Evolutionary conservation across 2,113 vertebrate species (phyloP).

Genomic region (Forbesichthys papilliferus): DNA sequence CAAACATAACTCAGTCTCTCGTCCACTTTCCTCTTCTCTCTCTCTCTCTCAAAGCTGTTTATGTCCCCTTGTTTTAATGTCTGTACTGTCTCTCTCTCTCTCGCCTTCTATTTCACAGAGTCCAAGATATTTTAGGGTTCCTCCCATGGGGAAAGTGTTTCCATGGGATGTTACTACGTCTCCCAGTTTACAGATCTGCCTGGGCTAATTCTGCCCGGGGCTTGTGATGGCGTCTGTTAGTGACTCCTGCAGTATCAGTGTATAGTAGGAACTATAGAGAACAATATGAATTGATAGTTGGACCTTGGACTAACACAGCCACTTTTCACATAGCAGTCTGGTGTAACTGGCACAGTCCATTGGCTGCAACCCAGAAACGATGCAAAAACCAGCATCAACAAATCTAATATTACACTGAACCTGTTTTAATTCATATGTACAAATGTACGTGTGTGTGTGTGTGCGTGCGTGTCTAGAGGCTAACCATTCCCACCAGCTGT

Average conservation of each 20-base stretch:
- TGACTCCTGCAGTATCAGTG: neutral
- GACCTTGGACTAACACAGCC: too few relatives aligned
- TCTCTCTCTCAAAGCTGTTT: constrained; percentile 52
- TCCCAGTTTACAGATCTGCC: constrained; percentile 21
- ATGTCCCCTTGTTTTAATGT: constrained; percentile 25
- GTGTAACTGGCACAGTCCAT: too few relatives aligned
- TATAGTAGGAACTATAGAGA: too few relatives aligned
- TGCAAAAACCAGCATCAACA: too few relatives aligned
- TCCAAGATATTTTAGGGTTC: constrained; percentile 65
- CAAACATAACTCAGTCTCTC: constrained; percentile 67
- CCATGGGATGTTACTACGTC: constrained; percentile 48
- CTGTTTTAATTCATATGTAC: constrained; percentile 17
- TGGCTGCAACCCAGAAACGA: too few relatives aligned
- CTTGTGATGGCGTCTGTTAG: neutral
- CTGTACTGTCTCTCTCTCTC: constrained; percentile 49
- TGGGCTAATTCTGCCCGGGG: constrained; percentile 34
- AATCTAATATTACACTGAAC: neutral
- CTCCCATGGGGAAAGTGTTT: constrained; percentile 65
- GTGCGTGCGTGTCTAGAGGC: constrained; percentile 78
- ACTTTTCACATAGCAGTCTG: too few relatives aligned
- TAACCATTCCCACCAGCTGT: constrained; percentile 97
- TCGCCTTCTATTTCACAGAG: neutral
- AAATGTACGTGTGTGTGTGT: constrained; percentile 8
- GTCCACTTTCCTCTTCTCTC: constrained; percentile 34
- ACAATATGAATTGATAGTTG: too few relatives aligned